Evolutionary conservation across 1,140 invertebrate genomes (phyloP).

Genomic region (Sinonovacula constricta): DNA sequence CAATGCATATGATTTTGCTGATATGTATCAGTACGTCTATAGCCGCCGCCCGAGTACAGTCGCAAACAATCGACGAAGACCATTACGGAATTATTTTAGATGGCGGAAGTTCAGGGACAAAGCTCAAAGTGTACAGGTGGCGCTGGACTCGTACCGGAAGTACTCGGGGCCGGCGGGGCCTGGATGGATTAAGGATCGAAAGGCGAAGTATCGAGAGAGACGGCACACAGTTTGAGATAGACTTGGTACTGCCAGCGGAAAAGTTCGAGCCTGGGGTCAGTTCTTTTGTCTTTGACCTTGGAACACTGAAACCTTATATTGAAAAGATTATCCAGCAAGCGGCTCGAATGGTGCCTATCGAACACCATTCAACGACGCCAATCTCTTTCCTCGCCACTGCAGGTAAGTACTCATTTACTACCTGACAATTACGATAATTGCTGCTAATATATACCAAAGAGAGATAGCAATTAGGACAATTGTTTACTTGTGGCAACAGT

Average conservation of each 20-base stretch:
- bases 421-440: too few relatives aligned
- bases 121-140: slow-evolving; percentile 68
- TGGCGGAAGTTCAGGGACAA: slow-evolving; percentile 71
- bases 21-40: slow-evolving; percentile 49
- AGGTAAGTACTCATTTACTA: slow-evolving; percentile 69
- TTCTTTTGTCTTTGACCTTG: slow-evolving; percentile 45
- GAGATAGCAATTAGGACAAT: too few relatives aligned
- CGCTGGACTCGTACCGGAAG: neutral
- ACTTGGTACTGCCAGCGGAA: slow-evolving; percentile 48
- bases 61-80: slow-evolving; percentile 2
- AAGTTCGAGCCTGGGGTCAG: slow-evolving; percentile 64
- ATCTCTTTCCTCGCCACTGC: slow-evolving; percentile 81
- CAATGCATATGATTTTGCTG: slow-evolving; percentile 60
- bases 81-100: slow-evolving; percentile 69
- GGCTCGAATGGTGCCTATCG: slow-evolving; percentile 66
- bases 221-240: slow-evolving; percentile 47
- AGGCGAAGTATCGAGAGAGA: too few relatives aligned
- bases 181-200: slow-evolving; percentile 4
- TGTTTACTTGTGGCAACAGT: too few relatives aligned
- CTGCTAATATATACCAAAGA: too few relatives aligned
- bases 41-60: slow-evolving; percentile 4
- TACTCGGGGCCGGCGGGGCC: neutral
- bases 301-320: slow-evolving; percentile 58
- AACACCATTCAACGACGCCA: slow-evolving; percentile 62
- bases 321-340: slow-evolving; percentile 62